phyloP scores from a whole-genome alignment of 1,140 invertebrate genomes.

The Hyphantria cunea region DNA sequence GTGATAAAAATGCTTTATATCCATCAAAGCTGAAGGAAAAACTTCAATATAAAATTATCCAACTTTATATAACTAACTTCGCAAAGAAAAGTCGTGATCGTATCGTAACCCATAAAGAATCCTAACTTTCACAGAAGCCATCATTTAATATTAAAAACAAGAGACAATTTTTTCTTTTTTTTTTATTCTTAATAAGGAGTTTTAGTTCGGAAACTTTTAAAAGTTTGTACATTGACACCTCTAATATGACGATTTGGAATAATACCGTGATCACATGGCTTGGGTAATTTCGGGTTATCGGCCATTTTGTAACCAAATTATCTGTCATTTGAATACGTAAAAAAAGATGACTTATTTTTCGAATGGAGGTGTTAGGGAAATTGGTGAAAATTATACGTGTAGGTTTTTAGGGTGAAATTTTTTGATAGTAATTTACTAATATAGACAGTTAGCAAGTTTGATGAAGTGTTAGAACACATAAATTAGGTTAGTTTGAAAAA shows the following conservation, averaged over 20 bases:
- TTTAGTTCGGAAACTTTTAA: conserved; percentile 9
- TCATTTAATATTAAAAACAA: conserved; percentile 16
- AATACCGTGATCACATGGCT: conserved; percentile 11
- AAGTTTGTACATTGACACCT: conserved; percentile 15
- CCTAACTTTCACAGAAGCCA: not conserved
- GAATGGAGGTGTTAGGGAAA: conserved; percentile 1
- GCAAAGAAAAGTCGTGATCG: conserved; percentile 1
- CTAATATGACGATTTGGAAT: conserved; percentile 5
- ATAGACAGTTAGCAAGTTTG: no score
- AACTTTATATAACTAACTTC: no score
- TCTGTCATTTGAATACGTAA: not conserved
- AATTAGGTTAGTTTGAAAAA: no score
- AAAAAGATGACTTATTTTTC: conserved; percentile 5
- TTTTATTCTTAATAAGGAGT: conserved; percentile 5
- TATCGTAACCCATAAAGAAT: conserved; percentile 3
- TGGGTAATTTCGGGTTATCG: conserved; percentile 5
- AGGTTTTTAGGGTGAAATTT: no score
- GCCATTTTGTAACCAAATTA: not conserved
- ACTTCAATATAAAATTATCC: no score
- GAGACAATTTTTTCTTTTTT: conserved; percentile 22
- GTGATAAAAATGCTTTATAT: no score
- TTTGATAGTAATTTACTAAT: no score
- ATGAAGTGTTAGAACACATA: no score
- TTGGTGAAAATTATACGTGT: conserved; percentile 4
- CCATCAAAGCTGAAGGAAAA: no score